These are phyloP conservation scores for Miniopterus natalensis DNA, from an alignment of 2,113 vertebrate genomes.

Conservation along the genomic window DNA sequence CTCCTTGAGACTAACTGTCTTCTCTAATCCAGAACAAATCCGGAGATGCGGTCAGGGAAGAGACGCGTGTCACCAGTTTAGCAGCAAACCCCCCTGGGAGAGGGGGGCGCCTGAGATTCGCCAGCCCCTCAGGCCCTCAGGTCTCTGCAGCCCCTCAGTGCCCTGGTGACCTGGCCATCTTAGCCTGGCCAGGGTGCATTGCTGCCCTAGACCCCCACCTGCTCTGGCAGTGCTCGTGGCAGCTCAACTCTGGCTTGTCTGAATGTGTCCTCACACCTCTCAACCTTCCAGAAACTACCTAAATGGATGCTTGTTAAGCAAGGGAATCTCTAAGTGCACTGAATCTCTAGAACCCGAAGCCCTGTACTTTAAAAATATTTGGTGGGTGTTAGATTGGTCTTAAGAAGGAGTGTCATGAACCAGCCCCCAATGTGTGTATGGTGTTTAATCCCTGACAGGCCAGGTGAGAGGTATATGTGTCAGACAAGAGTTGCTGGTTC, in stretches of 20 bases:
- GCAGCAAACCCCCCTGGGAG: slow-evolving; percentile 84
- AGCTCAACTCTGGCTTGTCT: slow-evolving; percentile 81
- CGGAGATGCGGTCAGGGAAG: slow-evolving; percentile 87
- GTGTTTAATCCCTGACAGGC: slow-evolving; percentile 73
- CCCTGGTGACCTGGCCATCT: slow-evolving; percentile 76
- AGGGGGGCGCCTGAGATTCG: slow-evolving; percentile 85
- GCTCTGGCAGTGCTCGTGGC: slow-evolving; percentile 65
- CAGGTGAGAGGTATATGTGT: slow-evolving; percentile 89
- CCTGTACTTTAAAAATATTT: slow-evolving; percentile 24
- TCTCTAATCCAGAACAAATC: slow-evolving; percentile 91
- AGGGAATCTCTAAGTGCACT: slow-evolving; percentile 59
- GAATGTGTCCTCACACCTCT: slow-evolving; percentile 87
- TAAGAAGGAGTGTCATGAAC: slow-evolving; percentile 53
- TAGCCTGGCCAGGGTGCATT: slow-evolving; percentile 67
- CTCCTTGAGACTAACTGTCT: slow-evolving; percentile 88
- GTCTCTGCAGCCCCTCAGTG: slow-evolving; percentile 88
- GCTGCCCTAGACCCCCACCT: slow-evolving; percentile 78
- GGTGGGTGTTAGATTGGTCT: slow-evolving; percentile 73
- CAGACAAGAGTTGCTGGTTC: slow-evolving; percentile 75
- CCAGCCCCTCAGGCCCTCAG: slow-evolving; percentile 87
- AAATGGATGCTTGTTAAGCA: slow-evolving; percentile 14
- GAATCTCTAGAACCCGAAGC: slow-evolving; percentile 65
- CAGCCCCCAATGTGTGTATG: slow-evolving; percentile 51
- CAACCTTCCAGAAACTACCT: slow-evolving; percentile 80
- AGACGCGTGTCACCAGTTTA: slow-evolving; percentile 85